Evolutionary conservation across 2,113 vertebrate genomes (phyloP).

Genomic region (human): GRCh38 chr6:72726501-72727000

Average conservation of each 20-base stretch:
- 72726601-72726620: constrained; percentile 15
- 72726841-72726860: too few species aligned
- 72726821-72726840: not conserved
- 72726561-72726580: not conserved
- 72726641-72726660: not conserved
- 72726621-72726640: not conserved
- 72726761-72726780: not conserved
- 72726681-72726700: not conserved
- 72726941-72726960: not conserved
- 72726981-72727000: not conserved
- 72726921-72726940: too few species aligned
- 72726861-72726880: too few species aligned
- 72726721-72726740: not conserved
- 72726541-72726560: not conserved
- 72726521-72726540: not conserved
- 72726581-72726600: not conserved
- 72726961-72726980: not conserved
- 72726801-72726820: not conserved
- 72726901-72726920: too few species aligned
- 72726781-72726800: not conserved
- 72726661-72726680: not conserved
- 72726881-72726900: too few species aligned
- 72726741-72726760: not conserved
- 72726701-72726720: not conserved
- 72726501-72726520: not conserved